Evolutionary conservation across 23 tunicate species (phyloP), one percentile per base, ranked within the genome.

Genomic region (Halocynthia roretzi): DNA sequence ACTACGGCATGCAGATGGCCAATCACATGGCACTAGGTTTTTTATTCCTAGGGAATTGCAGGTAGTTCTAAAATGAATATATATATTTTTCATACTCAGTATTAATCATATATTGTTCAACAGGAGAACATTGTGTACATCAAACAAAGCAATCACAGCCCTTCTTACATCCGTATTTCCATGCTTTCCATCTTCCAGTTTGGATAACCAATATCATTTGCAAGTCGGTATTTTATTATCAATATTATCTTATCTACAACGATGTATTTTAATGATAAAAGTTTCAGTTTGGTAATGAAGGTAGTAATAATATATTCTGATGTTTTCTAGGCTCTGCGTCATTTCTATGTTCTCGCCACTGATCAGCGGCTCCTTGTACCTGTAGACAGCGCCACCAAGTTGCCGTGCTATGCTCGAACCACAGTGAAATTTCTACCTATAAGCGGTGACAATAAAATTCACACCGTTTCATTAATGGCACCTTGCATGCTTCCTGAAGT

Each of bases 1-100:
- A 72, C 67, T 94, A 87, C 63, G 99, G 99, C 21, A 77, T 82
- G 80, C 99, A 94, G 55, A 85, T 94, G 91, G 95, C 99, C 19
- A 80, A 80, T 49, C 87, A 85, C 60, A 85, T 87, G 91, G 95
- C 96, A n/a, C 17, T 94, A 4, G 99, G 99, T 8, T 87, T 94
- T 56, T 71, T 94, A 18, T 94, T 94, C 67, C 82, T 94, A 2
- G 99, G 99, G 48, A 75, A 78, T 19, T 94, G 99, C 91, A 84
- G 91, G 91, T 92, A 71, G n/a, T 9, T n/a, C 48, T 20, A 10
- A 20, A 15, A 20, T 11, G 14, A 9, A 6, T 8, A 10, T 11
- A 65, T 10, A 10, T 10, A 2, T 40, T 65, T 10, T 65, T 20
- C 9, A 65, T 20, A 15, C 70, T 65, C 2, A 65, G 10, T 65